Percentiles rank a stretch among this genome's conserved stretches.
Evolutionary conservation across 2,113 vertebrate genomes (phyloP).

Genomic region (Passer montanus): DNA sequence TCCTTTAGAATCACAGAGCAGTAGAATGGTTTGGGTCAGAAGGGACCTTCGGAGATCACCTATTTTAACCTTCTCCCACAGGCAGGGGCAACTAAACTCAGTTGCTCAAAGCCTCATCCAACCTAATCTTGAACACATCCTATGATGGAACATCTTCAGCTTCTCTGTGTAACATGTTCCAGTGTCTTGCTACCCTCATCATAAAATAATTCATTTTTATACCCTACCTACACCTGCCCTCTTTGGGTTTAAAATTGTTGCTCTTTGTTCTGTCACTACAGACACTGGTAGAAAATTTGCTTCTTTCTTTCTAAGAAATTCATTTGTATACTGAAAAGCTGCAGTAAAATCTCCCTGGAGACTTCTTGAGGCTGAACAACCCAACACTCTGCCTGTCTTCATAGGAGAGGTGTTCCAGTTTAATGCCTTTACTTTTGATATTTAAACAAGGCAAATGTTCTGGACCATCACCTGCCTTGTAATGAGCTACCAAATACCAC

Average conservation of each 20-base stretch:
- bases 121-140: not conserved
- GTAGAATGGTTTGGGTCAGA: rapidly evolving
- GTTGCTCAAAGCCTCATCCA: not conserved
- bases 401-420: not conserved
- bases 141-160: not conserved
- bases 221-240: not conserved
- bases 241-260: not conserved
- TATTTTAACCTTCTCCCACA: not conserved
- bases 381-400: not conserved
- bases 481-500: not conserved
- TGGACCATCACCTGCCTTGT: not conserved
- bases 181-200: rapidly evolving
- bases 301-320: not conserved
- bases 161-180: not conserved
- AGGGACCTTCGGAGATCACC: not conserved
- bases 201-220: not conserved
- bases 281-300: not conserved
- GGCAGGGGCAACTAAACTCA: not conserved
- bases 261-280: not conserved
- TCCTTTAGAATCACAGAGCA: not conserved
- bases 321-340: not conserved
- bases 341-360: not conserved
- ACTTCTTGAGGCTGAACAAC: not conserved
- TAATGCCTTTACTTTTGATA: not conserved
- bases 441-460: not conserved